Conservation (phyloP, 2,797 vertebrate genomes). For the Rhinogobio ventralis region DNA sequence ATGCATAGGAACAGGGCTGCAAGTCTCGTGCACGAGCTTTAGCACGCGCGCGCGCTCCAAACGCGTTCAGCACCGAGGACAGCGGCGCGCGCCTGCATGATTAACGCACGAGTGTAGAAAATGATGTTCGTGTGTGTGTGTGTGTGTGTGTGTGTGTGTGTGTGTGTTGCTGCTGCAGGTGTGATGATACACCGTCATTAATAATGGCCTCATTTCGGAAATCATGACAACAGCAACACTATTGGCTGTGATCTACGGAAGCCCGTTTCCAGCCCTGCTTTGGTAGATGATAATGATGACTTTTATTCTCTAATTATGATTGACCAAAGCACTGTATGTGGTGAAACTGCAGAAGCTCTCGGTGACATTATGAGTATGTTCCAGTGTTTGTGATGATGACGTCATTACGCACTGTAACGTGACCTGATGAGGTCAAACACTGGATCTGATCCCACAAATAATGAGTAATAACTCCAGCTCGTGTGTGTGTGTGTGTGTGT, state of each 20-base stretch:
- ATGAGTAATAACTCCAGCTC: not conserved
- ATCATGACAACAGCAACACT: not conserved
- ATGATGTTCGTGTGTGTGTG: not conserved
- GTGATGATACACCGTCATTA: not conserved
- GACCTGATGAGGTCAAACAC: not conserved
- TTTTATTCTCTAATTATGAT: not conserved
- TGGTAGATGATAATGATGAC: too few species aligned
- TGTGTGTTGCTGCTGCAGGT: too few species aligned
- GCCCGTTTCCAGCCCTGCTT: too few species aligned
- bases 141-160: not conserved
- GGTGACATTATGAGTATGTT: too few species aligned
- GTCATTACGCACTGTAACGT: not conserved
- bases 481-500: too few species aligned
- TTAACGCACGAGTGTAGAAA: not conserved
- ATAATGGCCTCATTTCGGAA: not conserved
- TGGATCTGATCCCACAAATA: not conserved
- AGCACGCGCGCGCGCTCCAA: not conserved
- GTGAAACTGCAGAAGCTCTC: not conserved
- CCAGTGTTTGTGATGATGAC: too few species aligned
- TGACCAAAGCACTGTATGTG: not conserved
- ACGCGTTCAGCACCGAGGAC: conserved; percentile 79
- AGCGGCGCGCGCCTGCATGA: conserved; percentile 66
- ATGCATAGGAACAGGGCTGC: conserved; percentile 53
- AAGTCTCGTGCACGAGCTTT: conserved; percentile 24
- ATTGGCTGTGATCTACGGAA: not conserved